Evolutionary conservation across 1,140 invertebrate genomes (phyloP), one percentile per base, ranked within the genome.

Genomic region (Drosophila malerkotliana): DNA sequence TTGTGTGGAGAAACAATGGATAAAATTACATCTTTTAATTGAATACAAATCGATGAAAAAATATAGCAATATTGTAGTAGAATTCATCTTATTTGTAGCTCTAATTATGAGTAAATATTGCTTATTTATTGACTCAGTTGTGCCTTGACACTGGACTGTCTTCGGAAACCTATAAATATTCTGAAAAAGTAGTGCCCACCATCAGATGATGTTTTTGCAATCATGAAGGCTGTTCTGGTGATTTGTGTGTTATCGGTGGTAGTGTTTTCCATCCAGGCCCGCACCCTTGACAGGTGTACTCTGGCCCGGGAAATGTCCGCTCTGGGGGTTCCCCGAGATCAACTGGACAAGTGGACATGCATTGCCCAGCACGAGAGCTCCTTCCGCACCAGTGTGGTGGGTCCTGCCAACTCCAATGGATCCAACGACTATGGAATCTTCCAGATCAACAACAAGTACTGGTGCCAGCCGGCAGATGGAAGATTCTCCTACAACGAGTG

Each of bases 371-470:
- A 85, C 63, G 76, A 85, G 72, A 77, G 72, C 63, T 66, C 68
- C 24, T 90, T 51, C 69, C 78, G 83, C 58, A 87, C 82, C 7
- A 56, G 37, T 0, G 72, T 76, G 4, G 71, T 81, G 0, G 87
- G 87, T 0, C 73, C 74, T 4, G 48, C 48, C 24, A 91, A 91
- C 69, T 63, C n/a, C 12, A 80, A 91, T 41, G 89, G 79, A 7
- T 88, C 82, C 58, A 73, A 78, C 26, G 90, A 91, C 77, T 91
- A 83, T 52, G 90, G 90, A 0, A 72, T 90, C 52, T 92, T 91
- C 76, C 90, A 91, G 72, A 91, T 91, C 56, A 92, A 92, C 55
- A 68, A 89, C 63, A 62, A 63, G 37, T 92, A 78, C 53, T 91
- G 91, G 90, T 91, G 90, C 68, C 54, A 76, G 52, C 82, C 82